These are phyloP conservation scores for Prochilodus magdalenae DNA, from an alignment of 2,113 vertebrate genomes.

Conservation along the genomic window DNA sequence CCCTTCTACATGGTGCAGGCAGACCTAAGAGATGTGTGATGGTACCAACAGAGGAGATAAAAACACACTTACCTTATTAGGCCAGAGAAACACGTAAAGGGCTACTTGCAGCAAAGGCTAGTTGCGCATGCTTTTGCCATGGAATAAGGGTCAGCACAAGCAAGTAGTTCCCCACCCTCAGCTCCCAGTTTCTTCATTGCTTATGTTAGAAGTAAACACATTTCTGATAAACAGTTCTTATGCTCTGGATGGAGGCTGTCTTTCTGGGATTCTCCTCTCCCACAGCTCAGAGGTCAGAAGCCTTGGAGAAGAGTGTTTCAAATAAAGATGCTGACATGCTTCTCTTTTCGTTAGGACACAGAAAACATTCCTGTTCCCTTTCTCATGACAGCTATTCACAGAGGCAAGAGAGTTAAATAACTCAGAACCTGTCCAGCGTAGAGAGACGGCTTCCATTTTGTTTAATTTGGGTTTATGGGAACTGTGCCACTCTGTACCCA, in stretches of 20 bases:
- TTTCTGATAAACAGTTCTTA: constrained; percentile 51
- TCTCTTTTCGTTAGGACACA: constrained; percentile 49
- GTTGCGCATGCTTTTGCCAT: constrained; percentile 10
- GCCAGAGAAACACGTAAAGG: not conserved
- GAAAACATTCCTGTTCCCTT: constrained; percentile 53
- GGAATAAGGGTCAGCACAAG: constrained; percentile 18
- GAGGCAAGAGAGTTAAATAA: constrained; percentile 43
- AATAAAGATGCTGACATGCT: constrained; percentile 48
- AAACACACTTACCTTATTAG: constrained; percentile 19
- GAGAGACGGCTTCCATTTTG: constrained; percentile 52
- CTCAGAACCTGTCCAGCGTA: constrained; percentile 25
- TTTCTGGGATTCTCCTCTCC: constrained; percentile 29
- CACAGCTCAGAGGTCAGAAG: constrained; percentile 57
- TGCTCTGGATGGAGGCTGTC: constrained; percentile 5
- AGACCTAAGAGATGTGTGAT: not conserved
- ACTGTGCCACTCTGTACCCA: constrained; percentile 50
- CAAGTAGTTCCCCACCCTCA: not conserved
- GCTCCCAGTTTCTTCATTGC: constrained; percentile 23
- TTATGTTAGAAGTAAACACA: constrained; percentile 48
- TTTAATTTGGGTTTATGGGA: constrained; percentile 56
- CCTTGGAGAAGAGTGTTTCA: constrained; percentile 47
- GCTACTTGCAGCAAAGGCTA: not conserved
- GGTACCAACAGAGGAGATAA: constrained; percentile 1
- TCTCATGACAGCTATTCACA: constrained; percentile 47
- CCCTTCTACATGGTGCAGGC: not conserved